phyloP scores from a whole-genome alignment of 2,888 invertebrate genomes.

The Drosophila longiperda region DNA sequence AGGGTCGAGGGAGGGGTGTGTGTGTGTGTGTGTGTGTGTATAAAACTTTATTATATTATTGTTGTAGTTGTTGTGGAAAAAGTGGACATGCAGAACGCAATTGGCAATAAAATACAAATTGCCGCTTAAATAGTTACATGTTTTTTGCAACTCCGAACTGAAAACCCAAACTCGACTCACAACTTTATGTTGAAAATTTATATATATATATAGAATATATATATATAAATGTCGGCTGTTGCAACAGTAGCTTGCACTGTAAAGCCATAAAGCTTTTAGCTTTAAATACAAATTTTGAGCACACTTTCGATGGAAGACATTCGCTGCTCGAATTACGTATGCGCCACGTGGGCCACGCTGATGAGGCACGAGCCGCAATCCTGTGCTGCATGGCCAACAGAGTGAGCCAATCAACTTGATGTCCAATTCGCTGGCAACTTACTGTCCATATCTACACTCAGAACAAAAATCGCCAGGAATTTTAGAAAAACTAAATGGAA shows the following conservation, averaged over 20 bases:
- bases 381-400: constrained; percentile 6
- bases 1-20: neutral
- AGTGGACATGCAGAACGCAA: constrained; percentile 32
- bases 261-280: constrained; percentile 3
- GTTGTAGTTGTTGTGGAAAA: constrained; percentile 20
- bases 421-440: constrained; percentile 12
- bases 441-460: constrained; percentile 5
- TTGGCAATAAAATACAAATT: constrained; percentile 80
- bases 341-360: constrained; percentile 21
- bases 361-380: constrained; percentile 14
- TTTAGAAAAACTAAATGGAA: too few species aligned
- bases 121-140: constrained; percentile 77
- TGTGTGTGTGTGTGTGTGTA: constrained; percentile 5
- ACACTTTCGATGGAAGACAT: constrained; percentile 3
- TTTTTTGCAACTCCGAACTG: constrained; percentile 9
- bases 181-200: neutral
- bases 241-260: neutral
- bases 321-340: constrained; percentile 33
- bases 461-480: neutral
- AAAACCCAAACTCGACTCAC: constrained; percentile 8
- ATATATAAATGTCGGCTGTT: neutral
- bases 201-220: neutral
- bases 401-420: constrained; percentile 14
- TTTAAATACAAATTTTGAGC: neutral
- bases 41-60: constrained; percentile 34